A percentile compares a stretch with the other conserved stretches of the same genome.
Evolutionary conservation across 2,888 invertebrate species (phyloP).

Genomic region (Drosophila anomelani): DNA sequence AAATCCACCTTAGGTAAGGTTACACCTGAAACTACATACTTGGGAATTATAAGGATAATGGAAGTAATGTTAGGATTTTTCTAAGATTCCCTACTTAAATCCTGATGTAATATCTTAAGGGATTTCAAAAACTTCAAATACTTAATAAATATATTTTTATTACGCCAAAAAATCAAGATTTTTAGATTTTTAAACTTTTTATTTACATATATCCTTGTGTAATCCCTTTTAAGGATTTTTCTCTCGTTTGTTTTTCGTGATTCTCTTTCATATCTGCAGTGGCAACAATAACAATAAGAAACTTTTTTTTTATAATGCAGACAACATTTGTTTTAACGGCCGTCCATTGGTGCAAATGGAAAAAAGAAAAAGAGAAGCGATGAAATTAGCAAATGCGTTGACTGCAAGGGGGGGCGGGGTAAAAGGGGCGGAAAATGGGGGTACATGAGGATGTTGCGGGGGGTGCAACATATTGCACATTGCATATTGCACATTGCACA

Average conservation of each 20-base stretch:
- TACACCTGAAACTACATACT: background rate
- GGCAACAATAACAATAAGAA: constrained; percentile 53
- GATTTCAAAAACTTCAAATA: too few relatives aligned
- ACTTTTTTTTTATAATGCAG: constrained; percentile 48
- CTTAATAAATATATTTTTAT: too few relatives aligned
- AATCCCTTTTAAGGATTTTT: background rate
- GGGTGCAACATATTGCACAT: constrained; percentile 38
- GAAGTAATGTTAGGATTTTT: background rate
- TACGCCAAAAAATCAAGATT: background rate
- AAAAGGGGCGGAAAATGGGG: constrained; percentile 2
- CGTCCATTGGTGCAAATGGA: constrained; percentile 49
- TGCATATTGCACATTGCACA: constrained; percentile 70
- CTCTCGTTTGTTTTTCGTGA: background rate
- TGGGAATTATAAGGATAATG: background rate
- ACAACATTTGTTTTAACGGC: constrained; percentile 67
- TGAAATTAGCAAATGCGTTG: constrained; percentile 74
- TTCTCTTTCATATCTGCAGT: constrained; percentile 1
- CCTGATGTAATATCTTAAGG: too few relatives aligned
- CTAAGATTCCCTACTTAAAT: background rate
- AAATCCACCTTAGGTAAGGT: background rate
- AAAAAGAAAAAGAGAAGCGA: constrained; percentile 43
- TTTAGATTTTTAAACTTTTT: background rate
- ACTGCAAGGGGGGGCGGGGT: background rate
- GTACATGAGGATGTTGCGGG: constrained; percentile 5
- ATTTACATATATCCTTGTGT: background rate